Base-by-base conservation (phyloP, 2,888 invertebrate species). In the Seira sanloemensis region DNA sequence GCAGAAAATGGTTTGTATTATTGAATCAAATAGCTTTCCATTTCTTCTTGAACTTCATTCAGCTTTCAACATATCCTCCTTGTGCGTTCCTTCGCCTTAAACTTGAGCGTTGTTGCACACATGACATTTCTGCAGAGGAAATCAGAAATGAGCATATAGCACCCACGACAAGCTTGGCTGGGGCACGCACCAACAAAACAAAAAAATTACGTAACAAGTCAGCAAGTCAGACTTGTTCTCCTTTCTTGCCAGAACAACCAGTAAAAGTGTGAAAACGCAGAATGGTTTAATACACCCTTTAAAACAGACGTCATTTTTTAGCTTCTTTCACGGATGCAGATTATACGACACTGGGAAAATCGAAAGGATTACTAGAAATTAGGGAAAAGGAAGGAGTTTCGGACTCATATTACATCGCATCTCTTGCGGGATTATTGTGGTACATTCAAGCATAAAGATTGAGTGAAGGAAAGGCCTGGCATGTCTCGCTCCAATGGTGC, bases 101-200 rank as follows among this genome's bases (percentile, higher is more conserved):
- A 79, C 73, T 66, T 69, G 65, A 65, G 65, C 62, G 25, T 24
- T 68, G 58, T 18, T 58, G 7, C 58, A 58, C 2, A n/a, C 9
- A 58, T n/a, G 58, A 58, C 12, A 18, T 58, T 58, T 58, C n/a
- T 37, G 37, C 37, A 7, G 7, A 9, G 2, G 58, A 58, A 18
- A 7, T 9, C n/a, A n/a, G 2, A 58, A 16, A 58, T 58, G n/a
- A 62, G 46, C 62, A 65, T 19, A 58, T 9, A 69, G 71, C 81
- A 81, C 81, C 81, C 75, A 75, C 23, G 26, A 65, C 69, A 62
- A 65, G 75, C 16, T 27, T 72, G 76, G 26, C 26, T 46, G 24
- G 72, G 79, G 76, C 76, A 82, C 82, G 82, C 76, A 82, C 82
- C 76, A 76, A 82, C 67, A 19, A 16, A 9, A n/a, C 62, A 5